Conservation (phyloP, 2,888 invertebrate genomes). For the Griposia aprilina region DNA sequence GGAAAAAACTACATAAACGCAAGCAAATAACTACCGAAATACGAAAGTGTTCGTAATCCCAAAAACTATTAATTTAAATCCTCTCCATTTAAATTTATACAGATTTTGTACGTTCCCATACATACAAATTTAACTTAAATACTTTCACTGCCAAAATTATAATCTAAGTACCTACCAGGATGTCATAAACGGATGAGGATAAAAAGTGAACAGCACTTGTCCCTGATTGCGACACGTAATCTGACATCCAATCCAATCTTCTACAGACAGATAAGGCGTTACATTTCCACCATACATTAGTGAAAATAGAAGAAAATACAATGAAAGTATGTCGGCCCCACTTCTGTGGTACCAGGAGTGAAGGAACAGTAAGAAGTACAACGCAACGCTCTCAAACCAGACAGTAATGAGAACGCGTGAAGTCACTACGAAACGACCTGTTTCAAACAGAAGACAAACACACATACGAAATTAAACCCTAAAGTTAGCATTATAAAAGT, state of each 20-base stretch:
- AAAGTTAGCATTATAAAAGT: conserved; percentile 30
- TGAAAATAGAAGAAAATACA: conserved; percentile 66
- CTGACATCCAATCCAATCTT: conserved; percentile 52
- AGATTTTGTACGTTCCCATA: neutral
- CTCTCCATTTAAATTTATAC: conserved; percentile 10
- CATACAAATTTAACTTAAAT: conserved; percentile 20
- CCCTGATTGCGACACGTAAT: conserved; percentile 57
- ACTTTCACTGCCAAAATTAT: conserved; percentile 7
- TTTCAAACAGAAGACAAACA: conserved; percentile 65
- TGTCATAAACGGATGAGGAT: conserved; percentile 24
- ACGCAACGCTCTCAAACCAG: conserved; percentile 72
- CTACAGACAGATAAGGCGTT: conserved; percentile 22
- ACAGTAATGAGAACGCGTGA: conserved; percentile 75
- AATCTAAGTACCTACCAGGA: conserved; percentile 30
- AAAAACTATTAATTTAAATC: conserved; percentile 10
- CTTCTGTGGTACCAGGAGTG: conserved; percentile 58
- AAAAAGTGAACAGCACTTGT: conserved; percentile 49
- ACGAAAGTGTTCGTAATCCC: neutral
- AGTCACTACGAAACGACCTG: conserved; percentile 71
- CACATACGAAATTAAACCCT: conserved; percentile 62
- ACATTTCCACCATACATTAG: conserved; percentile 39
- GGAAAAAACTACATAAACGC: neutral
- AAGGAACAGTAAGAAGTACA: conserved; percentile 63
- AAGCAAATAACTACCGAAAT: neutral
- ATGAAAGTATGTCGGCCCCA: conserved; percentile 70